These are phyloP conservation scores for Kryptolebias ocellatus DNA, from an alignment of 2,797 vertebrate species.

Conservation along the genomic window DNA sequence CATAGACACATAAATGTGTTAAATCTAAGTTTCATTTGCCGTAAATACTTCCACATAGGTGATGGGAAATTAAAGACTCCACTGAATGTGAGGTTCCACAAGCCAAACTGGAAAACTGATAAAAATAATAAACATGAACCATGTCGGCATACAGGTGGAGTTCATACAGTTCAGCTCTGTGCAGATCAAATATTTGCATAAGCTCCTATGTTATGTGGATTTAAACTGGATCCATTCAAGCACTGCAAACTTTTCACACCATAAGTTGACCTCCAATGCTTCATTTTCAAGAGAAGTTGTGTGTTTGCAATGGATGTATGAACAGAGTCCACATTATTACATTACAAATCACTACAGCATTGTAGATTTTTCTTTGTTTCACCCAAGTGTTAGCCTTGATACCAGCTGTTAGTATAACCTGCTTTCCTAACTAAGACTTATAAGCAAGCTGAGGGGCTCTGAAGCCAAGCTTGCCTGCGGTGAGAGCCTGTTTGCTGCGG, in stretches of 20 bases:
- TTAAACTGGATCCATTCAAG: constrained; percentile 9
- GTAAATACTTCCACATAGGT: neutral
- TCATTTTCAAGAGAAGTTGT: constrained; percentile 17
- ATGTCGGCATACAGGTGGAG: neutral
- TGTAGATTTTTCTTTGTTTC: neutral
- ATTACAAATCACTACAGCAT: neutral
- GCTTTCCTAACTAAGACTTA: constrained; percentile 3
- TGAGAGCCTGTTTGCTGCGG: constrained; percentile 52
- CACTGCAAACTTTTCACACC: too few species aligned
- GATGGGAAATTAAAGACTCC: neutral
- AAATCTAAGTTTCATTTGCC: neutral
- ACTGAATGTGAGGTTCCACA: neutral
- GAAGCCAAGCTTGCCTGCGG: constrained; percentile 34
- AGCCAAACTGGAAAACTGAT: neutral
- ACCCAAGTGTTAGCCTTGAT: neutral
- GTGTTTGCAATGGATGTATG: neutral
- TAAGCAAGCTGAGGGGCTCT: constrained; percentile 32
- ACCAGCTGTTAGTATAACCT: constrained; percentile 11
- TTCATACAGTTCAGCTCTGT: constrained; percentile 15
- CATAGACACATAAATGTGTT: constrained; percentile 8
- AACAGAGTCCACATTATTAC: too few species aligned
- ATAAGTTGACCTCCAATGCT: constrained; percentile 30
- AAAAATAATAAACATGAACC: neutral
- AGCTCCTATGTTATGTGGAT: constrained; percentile 23
- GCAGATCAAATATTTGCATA: constrained; percentile 15